Conservation (phyloP, 2,888 invertebrate species). For the Hypena proboscidalis region DNA sequence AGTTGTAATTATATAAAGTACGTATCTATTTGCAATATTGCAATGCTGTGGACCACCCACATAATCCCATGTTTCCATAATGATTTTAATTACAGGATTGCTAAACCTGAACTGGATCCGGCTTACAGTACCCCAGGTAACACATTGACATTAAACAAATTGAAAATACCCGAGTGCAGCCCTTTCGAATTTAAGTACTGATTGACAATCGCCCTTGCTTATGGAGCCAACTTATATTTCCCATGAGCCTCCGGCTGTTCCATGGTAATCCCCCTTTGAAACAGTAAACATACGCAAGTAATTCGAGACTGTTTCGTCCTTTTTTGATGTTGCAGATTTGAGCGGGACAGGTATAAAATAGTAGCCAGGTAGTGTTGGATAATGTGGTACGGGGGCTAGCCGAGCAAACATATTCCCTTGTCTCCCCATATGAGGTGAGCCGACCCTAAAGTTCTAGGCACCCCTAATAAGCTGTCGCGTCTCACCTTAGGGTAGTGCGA, state of each 20-base stretch:
- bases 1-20: constrained; percentile 1
- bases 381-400: constrained; percentile 57
- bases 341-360: constrained; percentile 51
- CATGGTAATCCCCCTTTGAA: constrained; percentile 62
- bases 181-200: constrained; percentile 73
- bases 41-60: not conserved
- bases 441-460: constrained; percentile 82
- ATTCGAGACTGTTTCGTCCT: constrained; percentile 49
- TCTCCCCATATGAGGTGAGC: constrained; percentile 68
- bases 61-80: not conserved
- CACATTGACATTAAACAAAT: constrained; percentile 64
- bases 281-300: constrained; percentile 60
- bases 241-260: constrained; percentile 69
- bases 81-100: constrained; percentile 32
- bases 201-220: constrained; percentile 72
- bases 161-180: constrained; percentile 60
- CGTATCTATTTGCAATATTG: not conserved
- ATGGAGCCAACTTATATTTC: constrained; percentile 73
- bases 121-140: constrained; percentile 39
- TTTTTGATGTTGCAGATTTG: constrained; percentile 38
- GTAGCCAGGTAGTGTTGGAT: constrained; percentile 44
- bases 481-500: constrained; percentile 75
- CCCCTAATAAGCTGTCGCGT: constrained; percentile 81
- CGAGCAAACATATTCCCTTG: constrained; percentile 73
- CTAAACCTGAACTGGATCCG: constrained; percentile 16